phyloP scores from a whole-genome alignment of 2,797 vertebrate genomes.

The Anguilla obscura region DNA sequence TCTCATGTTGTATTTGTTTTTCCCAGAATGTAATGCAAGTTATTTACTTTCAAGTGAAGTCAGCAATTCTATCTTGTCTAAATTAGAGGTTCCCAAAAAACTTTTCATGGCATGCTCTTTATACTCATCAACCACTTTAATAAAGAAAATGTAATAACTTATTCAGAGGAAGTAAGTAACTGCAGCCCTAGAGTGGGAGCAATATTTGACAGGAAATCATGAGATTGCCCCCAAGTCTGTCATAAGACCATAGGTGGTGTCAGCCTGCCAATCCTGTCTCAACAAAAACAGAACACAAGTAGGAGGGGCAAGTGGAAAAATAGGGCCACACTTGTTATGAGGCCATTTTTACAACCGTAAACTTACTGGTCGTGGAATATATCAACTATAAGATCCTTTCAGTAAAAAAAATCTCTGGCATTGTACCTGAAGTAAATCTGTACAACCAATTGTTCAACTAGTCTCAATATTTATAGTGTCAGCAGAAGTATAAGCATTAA shows the following conservation, averaged over 20 bases:
- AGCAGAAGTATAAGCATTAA: not conserved
- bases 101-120: too few species aligned
- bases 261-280: not conserved
- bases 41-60: too few species aligned
- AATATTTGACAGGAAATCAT: conserved; percentile 7
- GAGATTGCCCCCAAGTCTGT: not conserved
- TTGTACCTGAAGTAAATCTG: not conserved
- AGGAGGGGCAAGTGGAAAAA: not conserved
- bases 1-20: too few species aligned
- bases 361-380: not conserved
- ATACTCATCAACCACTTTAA: too few species aligned
- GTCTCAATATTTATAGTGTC: not conserved
- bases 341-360: not conserved
- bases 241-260: not conserved
- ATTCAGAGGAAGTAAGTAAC: not conserved
- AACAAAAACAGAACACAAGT: not conserved
- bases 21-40: too few species aligned
- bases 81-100: too few species aligned
- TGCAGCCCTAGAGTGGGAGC: not conserved
- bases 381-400: not conserved
- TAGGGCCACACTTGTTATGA: not conserved
- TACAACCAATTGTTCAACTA: not conserved
- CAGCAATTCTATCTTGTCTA: too few species aligned
- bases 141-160: too few species aligned
- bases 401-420: not conserved